Conservation (phyloP, 2,888 invertebrate genomes). For the Neoscelio sp. region DNA sequence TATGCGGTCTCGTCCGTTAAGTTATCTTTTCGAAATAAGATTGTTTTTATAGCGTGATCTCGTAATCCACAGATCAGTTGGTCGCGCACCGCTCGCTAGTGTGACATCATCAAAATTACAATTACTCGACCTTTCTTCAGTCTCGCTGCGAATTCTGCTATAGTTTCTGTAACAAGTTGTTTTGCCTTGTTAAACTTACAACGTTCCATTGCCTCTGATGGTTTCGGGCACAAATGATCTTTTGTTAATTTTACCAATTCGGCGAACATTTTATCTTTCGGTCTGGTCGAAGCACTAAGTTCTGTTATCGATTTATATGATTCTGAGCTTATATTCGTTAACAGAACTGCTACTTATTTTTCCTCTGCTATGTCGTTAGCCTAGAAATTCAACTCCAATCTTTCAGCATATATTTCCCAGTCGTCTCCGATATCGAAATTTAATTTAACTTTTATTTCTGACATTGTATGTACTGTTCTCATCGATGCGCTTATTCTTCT, state of each 20-base stretch:
- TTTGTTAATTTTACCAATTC: slow-evolving; percentile 59
- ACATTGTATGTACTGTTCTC: slow-evolving; percentile 3
- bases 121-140: too few species aligned
- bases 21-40: slow-evolving; percentile 12
- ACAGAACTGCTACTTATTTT: slow-evolving; percentile 55
- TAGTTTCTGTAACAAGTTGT: slow-evolving; percentile 15
- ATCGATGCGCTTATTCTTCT: background rate
- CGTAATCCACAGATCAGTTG: slow-evolving; percentile 12
- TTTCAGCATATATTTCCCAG: slow-evolving; percentile 58
- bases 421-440: slow-evolving; percentile 24
- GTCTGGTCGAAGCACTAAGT: slow-evolving; percentile 62
- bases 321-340: slow-evolving; percentile 53
- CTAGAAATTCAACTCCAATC: slow-evolving; percentile 63
- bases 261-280: slow-evolving; percentile 41
- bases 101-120: too few species aligned
- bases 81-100: too few species aligned
- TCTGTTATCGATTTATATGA: slow-evolving; percentile 52
- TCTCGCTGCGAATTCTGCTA: slow-evolving; percentile 73
- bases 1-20: slow-evolving; percentile 8
- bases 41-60: slow-evolving; percentile 16
- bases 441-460: background rate
- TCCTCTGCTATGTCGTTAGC: slow-evolving; percentile 55
- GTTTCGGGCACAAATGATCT: slow-evolving; percentile 61
- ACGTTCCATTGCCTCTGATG: slow-evolving; percentile 59
- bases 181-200: slow-evolving; percentile 27